Conservation (phyloP, 2,113 vertebrate genomes). For the Rafetus swinhoei region DNA sequence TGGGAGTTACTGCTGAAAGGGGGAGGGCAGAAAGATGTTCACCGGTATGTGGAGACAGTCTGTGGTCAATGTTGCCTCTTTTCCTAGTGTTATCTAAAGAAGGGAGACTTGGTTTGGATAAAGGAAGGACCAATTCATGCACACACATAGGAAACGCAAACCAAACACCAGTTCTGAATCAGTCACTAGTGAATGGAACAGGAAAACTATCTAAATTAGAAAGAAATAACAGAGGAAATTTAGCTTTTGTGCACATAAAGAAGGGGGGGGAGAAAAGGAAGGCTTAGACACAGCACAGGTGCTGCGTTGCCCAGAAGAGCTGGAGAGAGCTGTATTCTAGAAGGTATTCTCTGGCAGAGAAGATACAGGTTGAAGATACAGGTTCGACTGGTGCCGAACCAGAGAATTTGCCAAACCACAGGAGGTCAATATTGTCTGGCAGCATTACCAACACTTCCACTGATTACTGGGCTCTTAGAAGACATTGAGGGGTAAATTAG, state of each 20-base stretch:
- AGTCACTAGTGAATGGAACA: not conserved
- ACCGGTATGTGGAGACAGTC: not conserved
- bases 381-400: too few species aligned
- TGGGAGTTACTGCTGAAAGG: not conserved
- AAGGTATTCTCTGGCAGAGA: conserved; percentile 16
- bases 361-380: not conserved
- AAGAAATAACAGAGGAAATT: conserved; percentile 26
- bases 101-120: not conserved
- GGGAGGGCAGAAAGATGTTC: not conserved
- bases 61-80: not conserved
- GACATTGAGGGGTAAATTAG: too few species aligned
- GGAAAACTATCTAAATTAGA: not conserved
- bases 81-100: not conserved
- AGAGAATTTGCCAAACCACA: too few species aligned
- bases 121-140: accelerated
- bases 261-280: not conserved
- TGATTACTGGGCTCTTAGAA: too few species aligned
- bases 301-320: not conserved
- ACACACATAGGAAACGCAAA: not conserved
- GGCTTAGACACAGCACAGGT: not conserved
- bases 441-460: too few species aligned
- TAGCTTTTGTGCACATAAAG: not conserved
- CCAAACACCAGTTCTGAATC: not conserved
- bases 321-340: not conserved
- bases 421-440: too few species aligned